Percentiles rank a stretch among this genome's conserved stretches.
These are phyloP conservation scores for Tholera decimalis DNA, from an alignment of 2,888 invertebrate genomes.

Conservation along the genomic window DNA sequence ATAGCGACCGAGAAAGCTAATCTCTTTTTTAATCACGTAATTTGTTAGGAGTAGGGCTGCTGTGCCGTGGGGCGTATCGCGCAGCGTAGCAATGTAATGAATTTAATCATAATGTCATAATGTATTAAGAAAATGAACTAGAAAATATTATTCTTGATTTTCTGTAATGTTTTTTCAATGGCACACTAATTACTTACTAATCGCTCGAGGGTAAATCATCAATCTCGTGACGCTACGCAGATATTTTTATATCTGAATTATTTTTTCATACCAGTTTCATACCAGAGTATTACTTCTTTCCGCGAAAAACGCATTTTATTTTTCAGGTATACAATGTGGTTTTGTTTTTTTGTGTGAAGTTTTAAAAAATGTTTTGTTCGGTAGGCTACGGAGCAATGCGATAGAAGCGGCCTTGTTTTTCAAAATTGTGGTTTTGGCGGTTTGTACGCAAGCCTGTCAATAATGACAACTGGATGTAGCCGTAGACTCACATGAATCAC, in stretches of 20 bases:
- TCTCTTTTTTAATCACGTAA: conserved; percentile 34
- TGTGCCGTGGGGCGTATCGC: conserved; percentile 5
- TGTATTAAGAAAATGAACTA: not conserved
- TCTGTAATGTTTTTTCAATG: conserved; percentile 33
- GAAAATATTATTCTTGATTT: conserved; percentile 33
- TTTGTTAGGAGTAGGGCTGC: conserved; percentile 1
- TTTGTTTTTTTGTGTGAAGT: conserved; percentile 1
- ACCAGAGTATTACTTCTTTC: not conserved
- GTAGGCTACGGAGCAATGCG: not conserved
- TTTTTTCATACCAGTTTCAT: conserved; percentile 35
- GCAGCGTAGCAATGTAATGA: not conserved
- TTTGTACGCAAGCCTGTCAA: not conserved
- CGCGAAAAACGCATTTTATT: not conserved
- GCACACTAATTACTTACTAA: conserved; percentile 57
- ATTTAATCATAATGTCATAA: not conserved
- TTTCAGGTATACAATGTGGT: not conserved
- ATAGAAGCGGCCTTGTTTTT: not conserved
- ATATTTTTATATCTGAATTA: conserved; percentile 51
- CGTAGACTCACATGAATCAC: no score
- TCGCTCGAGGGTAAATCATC: conserved; percentile 55
- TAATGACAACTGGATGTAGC: not conserved
- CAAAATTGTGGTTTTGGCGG: not conserved
- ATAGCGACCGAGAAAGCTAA: conserved; percentile 4
- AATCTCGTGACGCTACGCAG: conserved; percentile 52
- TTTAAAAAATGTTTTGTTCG: not conserved